Evolutionary conservation across 2,888 invertebrate species (phyloP).

Genomic region (Protula sp.): DNA sequence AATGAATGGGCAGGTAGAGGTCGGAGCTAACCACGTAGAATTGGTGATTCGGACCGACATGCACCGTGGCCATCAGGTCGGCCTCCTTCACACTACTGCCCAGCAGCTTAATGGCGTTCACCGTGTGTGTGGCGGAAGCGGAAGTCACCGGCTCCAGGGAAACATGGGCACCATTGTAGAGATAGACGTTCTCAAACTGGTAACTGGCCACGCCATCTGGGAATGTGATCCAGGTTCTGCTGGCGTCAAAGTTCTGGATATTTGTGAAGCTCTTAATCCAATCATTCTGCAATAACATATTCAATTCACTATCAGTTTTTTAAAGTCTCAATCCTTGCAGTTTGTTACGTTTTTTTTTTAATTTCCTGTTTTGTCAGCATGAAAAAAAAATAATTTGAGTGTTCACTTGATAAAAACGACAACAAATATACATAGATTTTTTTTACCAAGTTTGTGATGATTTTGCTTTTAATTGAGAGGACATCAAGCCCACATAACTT

Average conservation of each 20-base stretch:
- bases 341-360: too few relatives aligned
- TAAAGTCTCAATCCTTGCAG: too few relatives aligned
- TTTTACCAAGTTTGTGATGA: too few relatives aligned
- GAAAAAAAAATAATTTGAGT: too few relatives aligned
- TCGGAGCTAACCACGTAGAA: slow-evolving; percentile 22
- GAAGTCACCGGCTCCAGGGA: slow-evolving; percentile 25
- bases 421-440: too few relatives aligned
- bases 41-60: slow-evolving; percentile 28
- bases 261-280: not conserved
- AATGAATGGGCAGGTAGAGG: slow-evolving; percentile 27
- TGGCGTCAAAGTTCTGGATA: slow-evolving; percentile 16
- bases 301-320: too few relatives aligned
- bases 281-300: not conserved
- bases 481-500: too few relatives aligned
- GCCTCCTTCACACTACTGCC: slow-evolving; percentile 23
- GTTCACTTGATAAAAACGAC: too few relatives aligned
- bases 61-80: slow-evolving; percentile 24
- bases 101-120: slow-evolving; percentile 22
- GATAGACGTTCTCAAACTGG: slow-evolving; percentile 25
- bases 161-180: slow-evolving; percentile 31
- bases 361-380: too few relatives aligned
- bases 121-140: slow-evolving; percentile 2
- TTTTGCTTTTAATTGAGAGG: too few relatives aligned
- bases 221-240: slow-evolving; percentile 33
- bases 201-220: slow-evolving; percentile 8